phyloP scores from a whole-genome alignment of 2,888 invertebrate species.

The Aleiodes alternator region DNA sequence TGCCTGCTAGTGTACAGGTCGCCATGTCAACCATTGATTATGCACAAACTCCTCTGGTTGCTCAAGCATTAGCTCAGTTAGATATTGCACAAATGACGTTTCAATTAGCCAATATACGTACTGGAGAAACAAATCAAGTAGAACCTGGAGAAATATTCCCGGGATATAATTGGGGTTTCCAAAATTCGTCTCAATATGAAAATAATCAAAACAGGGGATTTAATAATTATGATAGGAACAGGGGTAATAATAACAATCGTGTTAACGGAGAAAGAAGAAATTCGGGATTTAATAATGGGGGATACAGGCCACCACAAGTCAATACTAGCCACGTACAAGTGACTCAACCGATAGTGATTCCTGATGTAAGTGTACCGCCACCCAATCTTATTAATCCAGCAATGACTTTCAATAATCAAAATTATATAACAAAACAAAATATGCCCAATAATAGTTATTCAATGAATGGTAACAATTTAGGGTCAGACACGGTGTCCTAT shows the following conservation, averaged over 20 bases:
- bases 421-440: too few species aligned
- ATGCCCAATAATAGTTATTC: too few species aligned
- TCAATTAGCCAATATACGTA: not conserved
- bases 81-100: constrained; percentile 35
- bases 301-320: not conserved
- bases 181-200: not conserved
- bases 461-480: too few species aligned
- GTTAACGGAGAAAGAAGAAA: not conserved
- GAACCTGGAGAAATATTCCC: constrained; percentile 1
- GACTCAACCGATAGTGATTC: not conserved
- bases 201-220: constrained; percentile 2
- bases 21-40: constrained; percentile 46
- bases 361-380: not conserved
- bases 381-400: not conserved
- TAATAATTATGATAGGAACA: not conserved
- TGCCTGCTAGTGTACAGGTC: constrained; percentile 42
- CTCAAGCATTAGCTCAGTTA: constrained; percentile 46
- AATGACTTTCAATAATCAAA: too few species aligned
- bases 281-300: not conserved
- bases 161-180: not conserved
- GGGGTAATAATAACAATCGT: not conserved
- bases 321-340: not conserved
- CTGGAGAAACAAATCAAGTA: not conserved
- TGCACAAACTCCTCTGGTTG: constrained; percentile 37
- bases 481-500: not conserved